Base-by-base conservation (phyloP, 2,888 invertebrate species). In the Loripinus fragilis region DNA sequence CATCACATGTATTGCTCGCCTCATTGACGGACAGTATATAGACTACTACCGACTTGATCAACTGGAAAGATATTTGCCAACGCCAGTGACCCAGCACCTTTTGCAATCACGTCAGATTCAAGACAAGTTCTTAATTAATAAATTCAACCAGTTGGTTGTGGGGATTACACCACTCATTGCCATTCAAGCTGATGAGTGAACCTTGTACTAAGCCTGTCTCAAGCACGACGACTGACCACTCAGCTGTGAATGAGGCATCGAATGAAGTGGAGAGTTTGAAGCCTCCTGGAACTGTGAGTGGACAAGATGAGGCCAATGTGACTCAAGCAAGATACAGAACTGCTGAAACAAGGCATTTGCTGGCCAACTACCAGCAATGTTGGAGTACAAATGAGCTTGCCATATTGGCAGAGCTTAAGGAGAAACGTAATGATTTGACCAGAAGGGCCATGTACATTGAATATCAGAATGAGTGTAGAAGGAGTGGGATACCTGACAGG, bases 41-140 rank as follows among this genome's bases (percentile, higher is more conserved):
- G 65, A 65, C 17, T 65, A 33, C 41, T 38, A 65, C 41, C 2
- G 33, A 10, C 65, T 65, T 20, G 41, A 41, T 65, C 35, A 35
- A 41, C 65, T 65, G 38, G 65, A 65, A 38, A 65, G 33, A 38
- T 7, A 10, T n/a, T n/a, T 65, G 65, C 65, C 65, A 7, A 65
- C 3, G 65, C 65, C 65, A 35, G 65, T 65, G 38, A 65, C 17
- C 5, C 65, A 65, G 17, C 65, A 35, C 20, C 35, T 38, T n/a
- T 65, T 65, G 25, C 30, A 65, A 17, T 10, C 41, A 41, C 65
- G 30, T 35, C 38, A 65, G 33, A 65, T 65, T n/a, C 41, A 38
- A 41, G 35, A 35, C 65, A 65, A 65, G 41, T 65, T 65, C 17
- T 28, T 65, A n/a, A 33, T 65, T 33, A 65, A 65, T 17, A 35